Base-by-base conservation (phyloP, 2,113 vertebrate genomes). In the Pygoscelis adeliae region DNA sequence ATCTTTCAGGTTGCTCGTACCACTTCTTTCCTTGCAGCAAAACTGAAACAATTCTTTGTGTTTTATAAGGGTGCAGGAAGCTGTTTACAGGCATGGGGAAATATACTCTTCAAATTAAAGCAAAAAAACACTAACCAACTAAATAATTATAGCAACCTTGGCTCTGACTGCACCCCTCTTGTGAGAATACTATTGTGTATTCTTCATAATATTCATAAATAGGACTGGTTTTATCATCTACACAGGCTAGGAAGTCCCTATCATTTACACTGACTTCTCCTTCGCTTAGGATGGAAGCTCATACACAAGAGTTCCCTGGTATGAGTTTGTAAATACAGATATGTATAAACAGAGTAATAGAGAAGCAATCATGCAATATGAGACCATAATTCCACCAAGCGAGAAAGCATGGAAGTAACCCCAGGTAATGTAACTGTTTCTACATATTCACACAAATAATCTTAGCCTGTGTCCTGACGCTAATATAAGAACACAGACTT, bases 381-480 rank as follows among this genome's bases (percentile, higher is more conserved):
- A 87, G 63, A 81, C 71, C 17, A 1, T 72, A 85, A 97, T 59
- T 96, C 83, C 77, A 69, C 59, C 0, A 0, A 16, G 58, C 1
- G 5, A 42, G 77, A 94, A 74, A 91, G 79, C 15, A 23, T 22
- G 53, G 77, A 78, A 95, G 63, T 59, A 96, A 95, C 74, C 85
- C 38, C 67, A 89, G 92, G 90, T 95, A 96, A 96, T 56, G 56
- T 26, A 80, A 94, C 55, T 42, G 58, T 62, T 83, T 73, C 62
- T 87, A 61, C 83, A 84, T 92, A 91, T 84, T 93, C 96, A 92
- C 87, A 96, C 74, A 96, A 96, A 97, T 93, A 93, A 95, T 85
- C 89, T 70, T 8, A 91, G 84, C 76, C 59, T 32, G n/a, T 69
- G 70, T 66, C 87, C 73, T 95, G 92, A 96, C 95, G 92, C 84